Evolutionary conservation across 2,888 invertebrate genomes (phyloP), one percentile per base, ranked within the genome.

Genomic region (Nemapogon koenigi): DNA sequence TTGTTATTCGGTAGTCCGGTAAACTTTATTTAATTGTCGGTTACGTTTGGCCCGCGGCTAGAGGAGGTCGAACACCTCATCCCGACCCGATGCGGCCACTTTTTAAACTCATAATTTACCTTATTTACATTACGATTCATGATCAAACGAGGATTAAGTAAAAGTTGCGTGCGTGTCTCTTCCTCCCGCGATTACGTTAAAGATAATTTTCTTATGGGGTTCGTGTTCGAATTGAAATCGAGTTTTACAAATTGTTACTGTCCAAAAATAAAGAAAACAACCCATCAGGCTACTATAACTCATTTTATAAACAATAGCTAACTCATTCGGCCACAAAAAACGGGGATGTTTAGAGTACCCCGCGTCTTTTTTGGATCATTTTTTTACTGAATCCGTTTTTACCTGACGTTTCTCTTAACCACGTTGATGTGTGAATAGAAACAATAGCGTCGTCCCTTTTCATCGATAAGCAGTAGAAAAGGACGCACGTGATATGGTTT

Each of bases 1-100:
- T 53, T 62, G 56, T 68, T 69, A 67, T 72, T 62, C 78, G 62
- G 76, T 75, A 76, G 76, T 67, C 59, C 49, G 48, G 57, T 72
- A 71, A 76, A 70, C 63, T 64, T 69, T 67, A 73, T 75, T 73
- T 78, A 75, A 78, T 76, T 73, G 68, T 69, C 64, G 59, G 67
- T 62, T 60, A 64, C 57, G 55, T 55, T 46, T 50, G 52, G 71
- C 71, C 62, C 47, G 55, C 49, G 67, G 69, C 62, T 44, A 54
- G 47, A 43, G 47, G 50, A 18, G 32, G 37, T 28, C 37, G 28
- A 4, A 28, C 37, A 33, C 33, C 33, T 33, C 33, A 37, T 53
- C 54, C 48, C 49, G 55, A 41, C 43, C 43, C 41, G 42, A 42
- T 43, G 42, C 45, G 36, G 37, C 42, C 40, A 27, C 40, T 32